Evolutionary conservation across 1,140 invertebrate species (phyloP).

Genomic region (Alviniconcha marisindica): DNA sequence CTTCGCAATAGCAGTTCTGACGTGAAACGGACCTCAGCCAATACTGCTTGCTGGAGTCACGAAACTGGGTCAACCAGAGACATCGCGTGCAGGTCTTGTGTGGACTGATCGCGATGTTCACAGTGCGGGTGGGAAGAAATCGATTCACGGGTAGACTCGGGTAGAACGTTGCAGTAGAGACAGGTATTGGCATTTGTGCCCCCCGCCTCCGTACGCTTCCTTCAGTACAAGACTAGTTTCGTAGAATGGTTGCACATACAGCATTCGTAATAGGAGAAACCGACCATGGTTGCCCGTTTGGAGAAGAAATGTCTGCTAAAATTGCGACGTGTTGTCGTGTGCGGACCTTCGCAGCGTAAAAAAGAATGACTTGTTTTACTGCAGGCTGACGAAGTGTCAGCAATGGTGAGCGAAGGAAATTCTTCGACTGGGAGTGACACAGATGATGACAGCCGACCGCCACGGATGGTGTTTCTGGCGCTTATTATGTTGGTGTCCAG

Average conservation of each 20-base stretch:
- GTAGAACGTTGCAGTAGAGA: too few species aligned
- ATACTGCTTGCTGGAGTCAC: neutral
- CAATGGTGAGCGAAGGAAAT: conserved; percentile 20
- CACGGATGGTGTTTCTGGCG: conserved; percentile 62
- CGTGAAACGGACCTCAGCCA: neutral
- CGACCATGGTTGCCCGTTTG: neutral
- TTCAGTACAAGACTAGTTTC: neutral
- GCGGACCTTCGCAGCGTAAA: neutral
- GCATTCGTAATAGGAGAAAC: neutral
- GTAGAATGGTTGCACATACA: neutral
- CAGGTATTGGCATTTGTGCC: too few species aligned
- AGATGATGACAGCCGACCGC: conserved; percentile 24
- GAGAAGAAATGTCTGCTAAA: neutral
- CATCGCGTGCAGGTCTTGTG: too few species aligned
- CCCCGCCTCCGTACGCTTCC: neutral
- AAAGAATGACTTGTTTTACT: neutral
- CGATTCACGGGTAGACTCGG: too few species aligned
- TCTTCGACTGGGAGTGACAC: neutral
- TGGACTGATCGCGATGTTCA: too few species aligned
- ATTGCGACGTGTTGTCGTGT: neutral
- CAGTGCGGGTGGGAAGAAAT: too few species aligned
- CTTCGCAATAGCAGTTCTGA: neutral
- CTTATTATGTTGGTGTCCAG: conserved; percentile 64
- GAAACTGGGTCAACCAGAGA: too few species aligned
- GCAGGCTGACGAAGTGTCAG: neutral